Conservation (phyloP, 2,888 invertebrate genomes). For the Thera obeliscata region DNA sequence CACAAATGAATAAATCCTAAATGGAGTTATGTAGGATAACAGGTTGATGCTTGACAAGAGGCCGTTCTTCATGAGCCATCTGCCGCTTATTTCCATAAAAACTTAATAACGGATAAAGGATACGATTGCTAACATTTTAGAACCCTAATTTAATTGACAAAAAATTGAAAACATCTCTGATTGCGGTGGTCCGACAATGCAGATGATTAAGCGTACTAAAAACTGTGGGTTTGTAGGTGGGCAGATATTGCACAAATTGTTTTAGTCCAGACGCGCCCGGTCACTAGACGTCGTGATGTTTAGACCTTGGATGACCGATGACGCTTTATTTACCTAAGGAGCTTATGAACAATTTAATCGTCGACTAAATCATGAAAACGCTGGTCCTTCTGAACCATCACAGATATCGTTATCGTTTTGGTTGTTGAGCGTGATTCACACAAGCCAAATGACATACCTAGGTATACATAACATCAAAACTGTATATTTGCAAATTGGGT, state of each 20-base stretch:
- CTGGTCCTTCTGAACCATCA: too few species aligned
- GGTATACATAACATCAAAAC: too few species aligned
- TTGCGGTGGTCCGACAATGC: constrained; percentile 34
- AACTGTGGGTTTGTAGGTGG: constrained; percentile 49
- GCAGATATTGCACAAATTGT: constrained; percentile 56
- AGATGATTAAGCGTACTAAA: constrained; percentile 44
- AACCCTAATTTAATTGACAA: constrained; percentile 28
- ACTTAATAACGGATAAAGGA: constrained; percentile 22
- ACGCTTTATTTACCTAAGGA: constrained; percentile 4
- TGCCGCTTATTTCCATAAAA: constrained; percentile 26
- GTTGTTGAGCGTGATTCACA: too few species aligned
- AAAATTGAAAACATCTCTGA: constrained; percentile 28
- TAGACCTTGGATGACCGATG: constrained; percentile 33
- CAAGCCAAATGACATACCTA: too few species aligned
- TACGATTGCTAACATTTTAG: constrained; percentile 26
- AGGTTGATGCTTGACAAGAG: constrained; percentile 3
- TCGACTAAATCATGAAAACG: too few species aligned
- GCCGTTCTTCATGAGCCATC: constrained; percentile 16
- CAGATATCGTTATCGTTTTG: too few species aligned
- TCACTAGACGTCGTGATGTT: constrained; percentile 30
- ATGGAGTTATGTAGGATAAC: neutral
- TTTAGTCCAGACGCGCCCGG: constrained; percentile 31
- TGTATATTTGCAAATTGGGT: too few species aligned
- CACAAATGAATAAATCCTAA: neutral
- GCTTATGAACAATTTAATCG: too few species aligned